Conservation (phyloP, 2,888 invertebrate species). For the Arctia plantaginis region DNA sequence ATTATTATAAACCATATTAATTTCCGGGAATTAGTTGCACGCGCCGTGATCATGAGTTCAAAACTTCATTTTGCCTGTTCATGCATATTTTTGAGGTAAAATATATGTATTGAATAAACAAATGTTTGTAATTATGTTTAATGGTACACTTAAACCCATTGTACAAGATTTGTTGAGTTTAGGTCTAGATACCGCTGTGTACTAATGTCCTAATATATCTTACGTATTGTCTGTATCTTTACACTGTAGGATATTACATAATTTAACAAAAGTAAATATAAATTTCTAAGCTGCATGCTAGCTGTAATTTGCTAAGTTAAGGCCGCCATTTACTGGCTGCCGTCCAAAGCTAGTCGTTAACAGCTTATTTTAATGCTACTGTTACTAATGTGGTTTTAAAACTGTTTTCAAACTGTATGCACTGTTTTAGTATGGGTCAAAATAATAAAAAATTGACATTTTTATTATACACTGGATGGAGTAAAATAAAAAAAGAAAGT, state of each 20-base stretch:
- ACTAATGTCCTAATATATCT: background rate
- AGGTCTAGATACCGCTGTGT: background rate
- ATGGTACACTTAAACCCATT: background rate
- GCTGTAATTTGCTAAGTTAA: constrained; percentile 21
- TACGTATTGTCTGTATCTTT: background rate
- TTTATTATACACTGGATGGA: too few species aligned
- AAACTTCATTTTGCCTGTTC: too few species aligned
- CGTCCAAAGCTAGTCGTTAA: constrained; percentile 41
- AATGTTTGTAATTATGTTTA: too few species aligned
- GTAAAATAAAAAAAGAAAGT: too few species aligned
- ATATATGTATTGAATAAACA: too few species aligned
- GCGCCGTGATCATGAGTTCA: too few species aligned
- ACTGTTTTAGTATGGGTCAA: background rate
- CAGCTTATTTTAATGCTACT: constrained; percentile 37
- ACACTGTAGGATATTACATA: background rate
- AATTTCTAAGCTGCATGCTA: constrained; percentile 12
- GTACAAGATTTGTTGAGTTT: background rate
- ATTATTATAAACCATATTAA: too few species aligned
- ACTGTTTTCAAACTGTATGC: constrained; percentile 23
- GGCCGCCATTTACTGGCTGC: constrained; percentile 42
- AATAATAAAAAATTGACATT: background rate
- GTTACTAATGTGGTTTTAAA: constrained; percentile 44
- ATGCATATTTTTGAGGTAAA: too few species aligned
- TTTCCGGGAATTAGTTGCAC: too few species aligned
- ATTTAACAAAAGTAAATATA: background rate